phyloP scores from a whole-genome alignment of 2,797 vertebrate species.

The Pangasius macronema region DNA sequence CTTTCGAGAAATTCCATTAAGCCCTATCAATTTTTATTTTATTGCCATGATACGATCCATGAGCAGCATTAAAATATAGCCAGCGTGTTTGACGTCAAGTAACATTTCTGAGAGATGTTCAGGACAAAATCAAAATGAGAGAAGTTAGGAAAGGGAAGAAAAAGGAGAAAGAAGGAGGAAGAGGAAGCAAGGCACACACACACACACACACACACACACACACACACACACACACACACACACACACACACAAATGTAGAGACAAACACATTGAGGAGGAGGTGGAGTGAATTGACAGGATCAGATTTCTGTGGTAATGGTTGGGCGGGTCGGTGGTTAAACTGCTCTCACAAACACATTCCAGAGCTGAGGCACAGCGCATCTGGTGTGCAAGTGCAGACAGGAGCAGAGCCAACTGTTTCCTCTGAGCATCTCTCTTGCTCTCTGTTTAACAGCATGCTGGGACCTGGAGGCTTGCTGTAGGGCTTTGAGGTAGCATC shows the following conservation, averaged over 20 bases:
- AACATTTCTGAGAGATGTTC: slow-evolving; percentile 24
- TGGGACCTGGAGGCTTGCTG: slow-evolving; percentile 36
- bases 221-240: slow-evolving; percentile 16
- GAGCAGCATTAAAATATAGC: slow-evolving; percentile 47
- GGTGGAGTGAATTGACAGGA: slow-evolving; percentile 54
- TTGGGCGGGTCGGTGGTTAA: slow-evolving; percentile 58
- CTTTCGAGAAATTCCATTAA: slow-evolving; percentile 34
- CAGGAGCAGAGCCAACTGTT: slow-evolving; percentile 55
- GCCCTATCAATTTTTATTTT: slow-evolving; percentile 48
- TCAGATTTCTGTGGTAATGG: slow-evolving; percentile 62
- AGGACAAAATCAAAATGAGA: slow-evolving; percentile 21
- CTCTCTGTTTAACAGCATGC: slow-evolving; percentile 41
- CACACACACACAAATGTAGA: slow-evolving; percentile 11
- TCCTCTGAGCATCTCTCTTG: slow-evolving; percentile 44
- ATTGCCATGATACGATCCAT: slow-evolving; percentile 42
- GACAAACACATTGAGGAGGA: slow-evolving; percentile 43
- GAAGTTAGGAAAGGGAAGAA: slow-evolving; percentile 26
- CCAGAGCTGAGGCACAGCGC: slow-evolving; percentile 55
- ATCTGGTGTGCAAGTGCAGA: slow-evolving; percentile 61
- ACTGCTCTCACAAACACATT: slow-evolving; percentile 62
- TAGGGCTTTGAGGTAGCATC: slow-evolving; percentile 45
- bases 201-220: slow-evolving; percentile 17
- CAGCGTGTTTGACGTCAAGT: slow-evolving; percentile 30
- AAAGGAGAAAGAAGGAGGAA: slow-evolving; percentile 24
- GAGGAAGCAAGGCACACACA: slow-evolving; percentile 23